These are phyloP conservation scores for Octomys mimax DNA, from an alignment of 2,797 vertebrate genomes.

Conservation along the genomic window DNA sequence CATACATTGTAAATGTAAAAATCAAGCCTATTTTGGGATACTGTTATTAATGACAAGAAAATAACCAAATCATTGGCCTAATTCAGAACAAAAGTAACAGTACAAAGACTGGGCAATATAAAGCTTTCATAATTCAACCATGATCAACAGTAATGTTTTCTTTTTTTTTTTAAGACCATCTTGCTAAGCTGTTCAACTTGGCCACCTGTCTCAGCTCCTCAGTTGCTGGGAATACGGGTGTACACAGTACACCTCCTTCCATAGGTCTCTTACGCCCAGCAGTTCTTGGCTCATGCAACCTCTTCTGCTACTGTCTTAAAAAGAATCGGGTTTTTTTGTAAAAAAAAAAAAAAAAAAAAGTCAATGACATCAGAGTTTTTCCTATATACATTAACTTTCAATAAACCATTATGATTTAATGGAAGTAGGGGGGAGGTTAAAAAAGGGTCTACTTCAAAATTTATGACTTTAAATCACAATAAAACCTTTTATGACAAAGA, in stretches of 20 bases:
- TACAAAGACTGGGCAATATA: background rate
- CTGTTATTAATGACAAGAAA: background rate
- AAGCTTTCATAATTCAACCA: background rate
- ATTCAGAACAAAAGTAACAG: background rate
- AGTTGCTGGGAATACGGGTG: background rate
- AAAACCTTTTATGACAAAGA: background rate
- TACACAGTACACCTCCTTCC: background rate
- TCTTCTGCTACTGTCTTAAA: conserved; percentile 13
- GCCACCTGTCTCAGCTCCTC: background rate
- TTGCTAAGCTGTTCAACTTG: background rate
- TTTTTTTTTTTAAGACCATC: background rate
- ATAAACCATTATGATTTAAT: conserved; percentile 35
- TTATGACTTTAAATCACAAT: conserved; percentile 34
- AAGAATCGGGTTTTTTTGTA: background rate
- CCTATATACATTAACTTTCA: conserved; percentile 31
- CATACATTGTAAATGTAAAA: background rate
- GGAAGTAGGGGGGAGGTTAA: background rate
- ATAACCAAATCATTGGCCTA: background rate
- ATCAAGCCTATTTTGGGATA: background rate
- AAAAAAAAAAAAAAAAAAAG: conserved; percentile 27
- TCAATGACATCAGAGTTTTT: background rate
- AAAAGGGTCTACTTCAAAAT: background rate
- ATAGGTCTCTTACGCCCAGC: background rate
- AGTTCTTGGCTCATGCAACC: background rate
- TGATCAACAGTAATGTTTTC: background rate